phyloP scores from a whole-genome alignment of 2,888 invertebrate genomes.

The Tiphia femorata region DNA sequence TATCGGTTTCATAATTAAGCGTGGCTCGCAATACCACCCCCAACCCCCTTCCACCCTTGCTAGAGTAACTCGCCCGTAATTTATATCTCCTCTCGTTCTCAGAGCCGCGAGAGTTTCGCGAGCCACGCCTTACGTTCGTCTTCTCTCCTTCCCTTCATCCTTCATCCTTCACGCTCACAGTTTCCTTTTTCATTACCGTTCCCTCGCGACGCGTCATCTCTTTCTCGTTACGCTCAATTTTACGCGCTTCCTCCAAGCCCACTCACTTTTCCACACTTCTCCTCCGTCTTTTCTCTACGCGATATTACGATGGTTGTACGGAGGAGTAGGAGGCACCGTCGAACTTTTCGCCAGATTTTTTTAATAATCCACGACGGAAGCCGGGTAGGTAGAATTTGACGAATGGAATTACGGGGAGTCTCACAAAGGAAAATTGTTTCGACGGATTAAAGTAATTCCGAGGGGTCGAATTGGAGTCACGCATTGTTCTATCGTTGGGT shows the following conservation, averaged over 20 bases:
- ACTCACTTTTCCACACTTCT: too few species aligned
- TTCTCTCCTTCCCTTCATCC: not conserved
- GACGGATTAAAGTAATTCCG: too few species aligned
- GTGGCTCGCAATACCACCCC: constrained; percentile 44
- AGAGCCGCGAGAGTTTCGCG: constrained; percentile 2
- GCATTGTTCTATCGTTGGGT: too few species aligned
- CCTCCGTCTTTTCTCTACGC: too few species aligned
- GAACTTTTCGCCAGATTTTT: constrained; percentile 9
- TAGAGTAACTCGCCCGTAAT: constrained; percentile 54
- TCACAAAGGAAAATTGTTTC: too few species aligned
- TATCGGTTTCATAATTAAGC: constrained; percentile 68
- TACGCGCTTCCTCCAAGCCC: not conserved
- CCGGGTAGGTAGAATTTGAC: not conserved
- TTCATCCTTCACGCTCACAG: not conserved
- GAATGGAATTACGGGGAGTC: not conserved
- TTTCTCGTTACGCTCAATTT: not conserved
- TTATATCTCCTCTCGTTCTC: constrained; percentile 52
- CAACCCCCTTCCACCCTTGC: constrained; percentile 5
- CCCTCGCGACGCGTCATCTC: not conserved
- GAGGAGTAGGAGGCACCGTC: too few species aligned
- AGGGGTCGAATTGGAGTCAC: too few species aligned
- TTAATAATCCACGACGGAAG: constrained; percentile 18
- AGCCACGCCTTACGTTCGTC: not conserved
- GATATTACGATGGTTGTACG: too few species aligned
- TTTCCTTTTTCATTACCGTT: not conserved